Conservation (phyloP, 2,797 vertebrate species). For the Gambelia wislizenii region DNA sequence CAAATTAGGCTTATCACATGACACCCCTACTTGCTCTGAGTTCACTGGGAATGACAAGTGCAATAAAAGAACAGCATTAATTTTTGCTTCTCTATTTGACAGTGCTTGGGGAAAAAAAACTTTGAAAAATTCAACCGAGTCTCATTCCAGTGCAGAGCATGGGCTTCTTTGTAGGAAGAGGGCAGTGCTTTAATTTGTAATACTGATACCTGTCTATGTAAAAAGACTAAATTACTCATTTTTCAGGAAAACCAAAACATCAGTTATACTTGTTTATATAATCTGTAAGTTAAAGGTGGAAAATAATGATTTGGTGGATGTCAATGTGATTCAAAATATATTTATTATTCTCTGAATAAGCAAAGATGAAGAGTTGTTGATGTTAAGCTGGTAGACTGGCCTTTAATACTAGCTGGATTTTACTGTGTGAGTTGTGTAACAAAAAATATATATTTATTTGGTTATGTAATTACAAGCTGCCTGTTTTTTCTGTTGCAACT, state of each 20-base stretch:
- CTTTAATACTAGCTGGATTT: neutral
- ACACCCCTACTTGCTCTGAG: no score
- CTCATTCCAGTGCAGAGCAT: no score
- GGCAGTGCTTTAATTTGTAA: no score
- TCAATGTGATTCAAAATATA: neutral
- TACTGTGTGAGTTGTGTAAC: neutral
- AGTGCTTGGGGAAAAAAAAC: no score
- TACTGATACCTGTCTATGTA: neutral
- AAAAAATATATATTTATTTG: neutral
- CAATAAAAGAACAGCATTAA: no score
- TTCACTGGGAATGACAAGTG: no score
- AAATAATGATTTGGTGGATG: neutral
- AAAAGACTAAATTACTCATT: neutral
- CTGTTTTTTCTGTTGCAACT: neutral
- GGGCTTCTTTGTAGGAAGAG: no score
- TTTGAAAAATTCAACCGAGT: no score
- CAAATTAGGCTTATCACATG: no score
- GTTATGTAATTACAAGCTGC: neutral
- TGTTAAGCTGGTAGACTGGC: neutral
- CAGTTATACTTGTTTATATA: constrained; percentile 15
- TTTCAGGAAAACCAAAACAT: neutral
- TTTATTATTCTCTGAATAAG: neutral
- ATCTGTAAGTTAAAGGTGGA: neutral
- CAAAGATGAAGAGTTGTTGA: neutral
- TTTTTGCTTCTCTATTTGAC: no score